Percentiles rank a stretch among this genome's conserved stretches.
Conservation (phyloP, 1,140 invertebrate species). For the Phortica variegata region DNA sequence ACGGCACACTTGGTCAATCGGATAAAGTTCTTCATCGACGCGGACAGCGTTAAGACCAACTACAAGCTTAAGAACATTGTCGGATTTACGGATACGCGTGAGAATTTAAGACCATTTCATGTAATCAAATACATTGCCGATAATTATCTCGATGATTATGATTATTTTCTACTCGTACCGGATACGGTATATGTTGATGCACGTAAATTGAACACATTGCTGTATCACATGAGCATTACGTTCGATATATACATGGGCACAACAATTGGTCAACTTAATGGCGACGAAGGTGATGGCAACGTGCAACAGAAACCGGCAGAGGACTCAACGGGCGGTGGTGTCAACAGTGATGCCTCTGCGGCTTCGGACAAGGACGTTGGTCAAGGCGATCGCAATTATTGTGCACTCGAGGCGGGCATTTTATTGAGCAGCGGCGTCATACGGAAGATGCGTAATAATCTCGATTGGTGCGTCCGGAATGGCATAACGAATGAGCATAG, state of each 20-base stretch:
- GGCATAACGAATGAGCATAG: conserved; percentile 75
- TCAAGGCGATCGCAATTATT: conserved; percentile 53
- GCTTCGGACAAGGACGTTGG: conserved; percentile 18
- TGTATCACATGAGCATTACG: conserved; percentile 77
- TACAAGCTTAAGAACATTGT: conserved; percentile 75
- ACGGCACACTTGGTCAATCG: conserved; percentile 77
- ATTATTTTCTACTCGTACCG: conserved; percentile 85
- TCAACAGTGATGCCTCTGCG: conserved; percentile 7
- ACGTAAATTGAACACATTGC: conserved; percentile 67
- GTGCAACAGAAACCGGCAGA: background rate
- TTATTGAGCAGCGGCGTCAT: conserved; percentile 76
- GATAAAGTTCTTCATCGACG: conserved; percentile 72
- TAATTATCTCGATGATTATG: conserved; percentile 83
- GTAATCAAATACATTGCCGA: conserved; percentile 86
- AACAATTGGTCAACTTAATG: background rate
- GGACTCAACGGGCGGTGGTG: background rate
- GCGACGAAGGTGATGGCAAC: background rate
- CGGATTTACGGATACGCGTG: conserved; percentile 76
- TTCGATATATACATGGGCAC: conserved; percentile 76
- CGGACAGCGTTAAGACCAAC: conserved; percentile 66
- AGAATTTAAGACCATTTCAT: conserved; percentile 76
- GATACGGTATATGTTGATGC: conserved; percentile 81
- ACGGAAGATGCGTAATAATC: conserved; percentile 67
- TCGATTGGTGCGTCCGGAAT: conserved; percentile 86
- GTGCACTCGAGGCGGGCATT: conserved; percentile 69